These are phyloP conservation scores for Oscheius myriophilus DNA, from an alignment of 2,888 invertebrate genomes.

Conservation along the genomic window DNA sequence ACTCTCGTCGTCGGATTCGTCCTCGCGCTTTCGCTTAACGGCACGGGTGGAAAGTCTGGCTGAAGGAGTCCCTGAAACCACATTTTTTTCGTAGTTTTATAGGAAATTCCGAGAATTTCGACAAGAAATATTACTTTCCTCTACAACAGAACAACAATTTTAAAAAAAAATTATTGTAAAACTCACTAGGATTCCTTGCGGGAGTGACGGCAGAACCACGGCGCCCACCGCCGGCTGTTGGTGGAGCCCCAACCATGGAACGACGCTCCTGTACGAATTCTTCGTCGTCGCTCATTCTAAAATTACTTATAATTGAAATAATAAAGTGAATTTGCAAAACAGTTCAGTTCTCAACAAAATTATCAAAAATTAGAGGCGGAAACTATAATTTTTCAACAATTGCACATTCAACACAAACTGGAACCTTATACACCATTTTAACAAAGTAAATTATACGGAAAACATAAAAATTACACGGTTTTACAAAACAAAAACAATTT, in stretches of 20 bases:
- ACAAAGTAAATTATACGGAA: no score
- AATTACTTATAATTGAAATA: background rate
- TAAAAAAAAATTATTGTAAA: background rate
- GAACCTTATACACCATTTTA: no score
- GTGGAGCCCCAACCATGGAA: constrained; percentile 50
- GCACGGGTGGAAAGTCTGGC: constrained; percentile 31
- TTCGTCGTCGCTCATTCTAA: constrained; percentile 39
- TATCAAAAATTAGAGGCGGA: no score
- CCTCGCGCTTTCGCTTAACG: constrained; percentile 33
- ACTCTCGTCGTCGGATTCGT: constrained; percentile 33
- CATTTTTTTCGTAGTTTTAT: background rate
- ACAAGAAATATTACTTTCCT: no score
- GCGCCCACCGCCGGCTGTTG: constrained; percentile 31
- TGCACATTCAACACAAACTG: no score
- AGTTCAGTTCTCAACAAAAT: no score
- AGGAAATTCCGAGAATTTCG: background rate
- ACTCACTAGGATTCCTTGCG: background rate
- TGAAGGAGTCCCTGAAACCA: constrained; percentile 31
- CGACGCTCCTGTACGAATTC: constrained; percentile 33
- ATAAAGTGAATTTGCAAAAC: no score
- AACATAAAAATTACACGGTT: background rate
- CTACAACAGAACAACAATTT: background rate
- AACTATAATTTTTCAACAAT: no score
- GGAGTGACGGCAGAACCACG: constrained; percentile 1
- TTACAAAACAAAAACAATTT: background rate